Evolutionary conservation across 2,797 vertebrate species (phyloP).

Genomic region (Petrocephalus sullivani): DNA sequence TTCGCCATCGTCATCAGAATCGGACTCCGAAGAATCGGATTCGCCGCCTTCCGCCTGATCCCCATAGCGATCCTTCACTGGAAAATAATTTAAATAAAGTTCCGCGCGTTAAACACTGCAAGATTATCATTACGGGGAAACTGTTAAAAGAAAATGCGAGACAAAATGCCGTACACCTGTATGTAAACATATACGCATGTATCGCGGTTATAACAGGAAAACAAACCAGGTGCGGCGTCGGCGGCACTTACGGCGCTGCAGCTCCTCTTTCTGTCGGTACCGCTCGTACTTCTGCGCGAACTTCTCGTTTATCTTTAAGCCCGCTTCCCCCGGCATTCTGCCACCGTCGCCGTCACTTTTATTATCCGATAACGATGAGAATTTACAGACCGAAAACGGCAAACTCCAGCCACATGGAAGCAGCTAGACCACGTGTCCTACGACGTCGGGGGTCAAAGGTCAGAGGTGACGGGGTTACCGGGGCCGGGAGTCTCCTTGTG

Average conservation of each 20-base stretch:
- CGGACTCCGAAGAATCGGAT: slow-evolving; percentile 68
- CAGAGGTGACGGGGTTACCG: not conserved
- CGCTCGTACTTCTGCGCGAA: slow-evolving; percentile 77
- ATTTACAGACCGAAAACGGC: not conserved
- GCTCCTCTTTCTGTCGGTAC: slow-evolving; percentile 82
- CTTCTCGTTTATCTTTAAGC: slow-evolving; percentile 69
- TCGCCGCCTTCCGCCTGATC: slow-evolving; percentile 48
- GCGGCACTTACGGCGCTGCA: slow-evolving; percentile 75
- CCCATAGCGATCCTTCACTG: slow-evolving; percentile 84
- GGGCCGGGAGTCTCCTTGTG: not conserved
- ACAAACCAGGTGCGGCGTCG: not conserved
- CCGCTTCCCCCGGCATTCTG: slow-evolving; percentile 53
- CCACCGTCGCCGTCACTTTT: not conserved
- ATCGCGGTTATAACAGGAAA: not conserved
- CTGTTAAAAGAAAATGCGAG: not conserved
- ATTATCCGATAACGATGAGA: not conserved
- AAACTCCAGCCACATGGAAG: not conserved
- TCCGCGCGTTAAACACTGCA: not conserved
- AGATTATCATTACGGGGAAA: not conserved
- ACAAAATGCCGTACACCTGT: not conserved
- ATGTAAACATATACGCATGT: not conserved
- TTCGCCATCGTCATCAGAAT: slow-evolving; percentile 67
- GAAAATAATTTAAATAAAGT: not conserved
- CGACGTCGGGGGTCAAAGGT: not conserved
- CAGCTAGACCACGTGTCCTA: not conserved